Evolutionary conservation across 2,888 invertebrate genomes (phyloP), one percentile per base, ranked within the genome.

Genomic region (Biston betularia): DNA sequence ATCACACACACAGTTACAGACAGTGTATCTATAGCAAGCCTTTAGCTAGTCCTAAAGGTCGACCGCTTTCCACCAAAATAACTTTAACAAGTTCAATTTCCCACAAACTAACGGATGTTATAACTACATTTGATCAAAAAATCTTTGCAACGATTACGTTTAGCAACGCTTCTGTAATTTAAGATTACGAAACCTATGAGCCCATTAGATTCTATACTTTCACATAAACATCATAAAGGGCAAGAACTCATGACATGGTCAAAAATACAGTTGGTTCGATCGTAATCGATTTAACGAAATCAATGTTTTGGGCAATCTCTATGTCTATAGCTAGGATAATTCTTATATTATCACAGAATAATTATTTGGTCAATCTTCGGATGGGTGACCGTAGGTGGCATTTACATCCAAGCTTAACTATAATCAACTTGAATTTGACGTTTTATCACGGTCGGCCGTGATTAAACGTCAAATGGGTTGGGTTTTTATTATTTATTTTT

Each of bases 151-250:
- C 45, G 45, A 56, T 56, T 56, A 45, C 56, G 56, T 56, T 56
- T 56, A 45, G 45, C 45, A 56, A 56, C 45, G 12, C 14, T 56
- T 56, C 14, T 56, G 10, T 56, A 56, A 45, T 56, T 56, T 34
- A 45, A 10, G 14, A 42, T 54, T 42, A 42, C 33, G 56, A 56
- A 56, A 56, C 10, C 45, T 45, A 14, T 6, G 45, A 10, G 56
- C 45, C 56, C 56, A 45, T 56, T 45, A 35, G 56, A 45, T 45
- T 44, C 56, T 45, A 46, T 35, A 56, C 56, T 56, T 56, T 56
- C 56, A 56, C 56, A 56, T 46, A 45, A 46, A 56, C 45, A 56
- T 46, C 34, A 14, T 35, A 56, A 56, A 56, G 56, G 56, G 56
- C 56, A 56, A 8, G 24, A 44, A 56, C 45, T 56, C 56, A 45